Evolutionary conservation across 2,113 vertebrate species (phyloP).

Genomic region (Zosterops borbonicus): DNA sequence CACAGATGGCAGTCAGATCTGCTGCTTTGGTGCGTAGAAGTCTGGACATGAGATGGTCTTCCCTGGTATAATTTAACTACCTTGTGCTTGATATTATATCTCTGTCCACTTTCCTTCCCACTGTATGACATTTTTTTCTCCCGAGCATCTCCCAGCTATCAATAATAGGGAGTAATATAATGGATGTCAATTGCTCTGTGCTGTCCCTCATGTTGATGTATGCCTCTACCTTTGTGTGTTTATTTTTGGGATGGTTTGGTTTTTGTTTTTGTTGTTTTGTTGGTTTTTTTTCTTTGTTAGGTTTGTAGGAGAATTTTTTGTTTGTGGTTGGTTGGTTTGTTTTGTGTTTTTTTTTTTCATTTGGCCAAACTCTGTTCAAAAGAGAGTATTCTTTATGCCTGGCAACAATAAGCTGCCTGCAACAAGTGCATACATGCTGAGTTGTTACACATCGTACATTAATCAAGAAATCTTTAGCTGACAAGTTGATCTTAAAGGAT

Average conservation of each 20-base stretch:
- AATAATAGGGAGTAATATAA: neutral
- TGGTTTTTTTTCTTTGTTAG: neutral
- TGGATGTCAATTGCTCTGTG: neutral
- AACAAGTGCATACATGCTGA: neutral
- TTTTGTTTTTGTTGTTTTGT: neutral
- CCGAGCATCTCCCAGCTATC: neutral
- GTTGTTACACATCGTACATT: neutral
- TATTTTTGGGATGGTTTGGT: neutral
- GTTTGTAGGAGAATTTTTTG: neutral
- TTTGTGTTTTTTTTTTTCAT: neutral
- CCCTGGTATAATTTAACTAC: neutral
- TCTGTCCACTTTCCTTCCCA: neutral
- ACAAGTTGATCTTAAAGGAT: neutral
- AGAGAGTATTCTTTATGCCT: neutral
- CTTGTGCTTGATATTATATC: neutral
- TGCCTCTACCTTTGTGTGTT: neutral
- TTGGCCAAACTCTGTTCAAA: neutral
- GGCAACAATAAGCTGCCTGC: neutral
- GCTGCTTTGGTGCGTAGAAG: neutral
- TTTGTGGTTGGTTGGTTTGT: neutral
- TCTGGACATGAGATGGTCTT: neutral
- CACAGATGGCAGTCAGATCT: neutral
- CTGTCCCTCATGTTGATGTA: neutral
- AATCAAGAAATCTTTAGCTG: neutral
- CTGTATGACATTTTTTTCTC: neutral